Percentiles rank a stretch among this genome's conserved stretches.
Evolutionary conservation across 1,140 invertebrate species (phyloP).

Genomic region (Meloidogyne floridensis): DNA sequence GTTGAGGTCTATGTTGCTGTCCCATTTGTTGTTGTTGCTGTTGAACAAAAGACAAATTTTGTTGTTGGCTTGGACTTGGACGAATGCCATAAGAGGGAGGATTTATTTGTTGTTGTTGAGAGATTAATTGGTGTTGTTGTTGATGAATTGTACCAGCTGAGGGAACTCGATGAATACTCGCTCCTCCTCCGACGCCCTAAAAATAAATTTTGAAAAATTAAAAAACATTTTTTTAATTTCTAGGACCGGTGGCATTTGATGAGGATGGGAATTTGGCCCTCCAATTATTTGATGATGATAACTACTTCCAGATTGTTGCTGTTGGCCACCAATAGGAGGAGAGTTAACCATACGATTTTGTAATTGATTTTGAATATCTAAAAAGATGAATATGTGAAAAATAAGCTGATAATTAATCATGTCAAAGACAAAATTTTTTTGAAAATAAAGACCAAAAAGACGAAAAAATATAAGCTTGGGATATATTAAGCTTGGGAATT

Average conservation of each 20-base stretch:
- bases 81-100: conserved; percentile 51
- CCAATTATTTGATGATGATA: conserved; percentile 15
- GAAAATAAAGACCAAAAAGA: no score
- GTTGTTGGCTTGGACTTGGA: conserved; percentile 21
- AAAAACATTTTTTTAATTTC: conserved; percentile 20
- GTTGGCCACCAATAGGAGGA: conserved; percentile 72
- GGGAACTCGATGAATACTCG: conserved; percentile 19
- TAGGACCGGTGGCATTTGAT: conserved; percentile 27
- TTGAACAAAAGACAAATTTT: conserved; percentile 18
- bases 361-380: conserved; percentile 19
- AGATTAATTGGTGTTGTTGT: conserved; percentile 40
- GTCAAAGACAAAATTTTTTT: not conserved
- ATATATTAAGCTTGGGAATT: no score
- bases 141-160: conserved; percentile 22
- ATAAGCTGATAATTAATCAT: no score
- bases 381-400: not conserved
- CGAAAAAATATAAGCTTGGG: no score
- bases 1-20: not conserved
- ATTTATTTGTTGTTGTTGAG: conserved; percentile 45
- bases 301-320: conserved; percentile 68
- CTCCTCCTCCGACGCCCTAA: conserved; percentile 16
- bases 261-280: conserved; percentile 39
- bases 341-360: conserved; percentile 27
- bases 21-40: conserved; percentile 17
- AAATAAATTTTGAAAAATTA: not conserved